Percentiles rank a stretch among this genome's conserved stretches.
phyloP scores from a whole-genome alignment of 2,888 invertebrate species.

The Eupithecia vulgata region DNA sequence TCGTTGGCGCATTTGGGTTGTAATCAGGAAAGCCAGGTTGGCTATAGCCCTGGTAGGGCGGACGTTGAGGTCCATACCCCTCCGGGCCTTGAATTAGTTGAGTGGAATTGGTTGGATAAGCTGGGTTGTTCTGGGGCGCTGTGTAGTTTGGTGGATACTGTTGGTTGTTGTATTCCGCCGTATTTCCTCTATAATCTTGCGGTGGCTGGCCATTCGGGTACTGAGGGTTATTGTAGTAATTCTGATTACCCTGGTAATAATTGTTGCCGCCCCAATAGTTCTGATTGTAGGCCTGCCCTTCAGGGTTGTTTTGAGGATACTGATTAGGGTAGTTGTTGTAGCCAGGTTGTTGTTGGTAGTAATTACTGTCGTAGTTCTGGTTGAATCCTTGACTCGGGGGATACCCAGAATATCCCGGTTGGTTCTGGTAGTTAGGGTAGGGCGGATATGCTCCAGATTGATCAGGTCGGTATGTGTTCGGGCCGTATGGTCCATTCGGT shows the following conservation, averaged over 20 bases:
- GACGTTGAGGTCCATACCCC: constrained; percentile 65
- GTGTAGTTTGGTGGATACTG: constrained; percentile 62
- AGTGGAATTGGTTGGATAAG: constrained; percentile 64
- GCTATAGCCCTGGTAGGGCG: constrained; percentile 63
- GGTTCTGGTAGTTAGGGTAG: constrained; percentile 72
- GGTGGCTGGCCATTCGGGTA: constrained; percentile 69
- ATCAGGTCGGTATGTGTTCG: constrained; percentile 63
- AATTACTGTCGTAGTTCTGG: constrained; percentile 72
- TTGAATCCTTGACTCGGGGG: constrained; percentile 80
- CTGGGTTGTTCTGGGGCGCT: constrained; percentile 57
- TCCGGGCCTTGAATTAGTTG: constrained; percentile 68
- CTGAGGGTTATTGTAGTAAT: constrained; percentile 75
- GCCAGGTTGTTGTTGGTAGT: constrained; percentile 72
- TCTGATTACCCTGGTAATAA: constrained; percentile 66
- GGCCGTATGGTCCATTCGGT: constrained; percentile 68
- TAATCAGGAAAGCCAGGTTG: constrained; percentile 67
- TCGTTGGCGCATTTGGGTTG: constrained; percentile 57
- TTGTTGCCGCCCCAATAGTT: constrained; percentile 76
- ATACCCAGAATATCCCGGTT: constrained; percentile 64
- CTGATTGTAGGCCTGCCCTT: constrained; percentile 71
- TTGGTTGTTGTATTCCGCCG: constrained; percentile 57
- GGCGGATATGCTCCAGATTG: constrained; percentile 71
- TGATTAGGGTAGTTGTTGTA: constrained; percentile 77
- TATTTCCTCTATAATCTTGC: constrained; percentile 63
- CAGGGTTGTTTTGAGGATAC: constrained; percentile 67